Base-by-base conservation (phyloP, 2,888 invertebrate species). In the Diarsia mendica region DNA sequence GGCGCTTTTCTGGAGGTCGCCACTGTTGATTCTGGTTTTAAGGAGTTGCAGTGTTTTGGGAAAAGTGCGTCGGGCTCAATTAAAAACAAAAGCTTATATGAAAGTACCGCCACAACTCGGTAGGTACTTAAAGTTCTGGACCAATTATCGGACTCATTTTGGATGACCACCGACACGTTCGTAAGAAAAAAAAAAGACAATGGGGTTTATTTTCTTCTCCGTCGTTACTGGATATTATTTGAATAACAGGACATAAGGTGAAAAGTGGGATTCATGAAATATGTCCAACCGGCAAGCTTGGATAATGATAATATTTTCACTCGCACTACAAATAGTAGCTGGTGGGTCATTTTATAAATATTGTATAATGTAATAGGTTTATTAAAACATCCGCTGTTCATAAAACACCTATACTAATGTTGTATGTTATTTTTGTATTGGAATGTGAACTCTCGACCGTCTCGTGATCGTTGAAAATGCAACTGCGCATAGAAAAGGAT, bases 261-360 rank as follows among this genome's bases (percentile, higher is more conserved):
- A 77, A 48, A 53, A 63, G 33, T 53, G 13, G 18, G 6, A 65
- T 46, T 77, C 55, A 64, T 39, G 46, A 49, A 79, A 72, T 77
- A 65, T 60, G 53, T 66, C 13, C 23, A 48, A 20, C 8, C 18
- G 20, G 39, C 46, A 13, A 13, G 6, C 28, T 11, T 60, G 72
- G 28, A 60, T 33, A 60, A 60, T 60, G 39, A 77, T 61, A 78
- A 78, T 80, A 80, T 77, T 77, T 77, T 66, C 55, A 72, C 64
- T 64, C 9, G 71, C 53, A 48, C 18, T 46, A 28, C 46, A 11
- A 23, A 74, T 66, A 44, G 51, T 49, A 80, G 48, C 20, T 33
- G 55, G 61, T n/a, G 23, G 23, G 23, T 49, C 53, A 49, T 55
- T 63, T 67, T 80, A 63, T 80, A 74, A 77, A 73, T 73, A 66